Evolutionary conservation across 2,888 invertebrate genomes (phyloP).

Genomic region (Drosophila subsilvestris): DNA sequence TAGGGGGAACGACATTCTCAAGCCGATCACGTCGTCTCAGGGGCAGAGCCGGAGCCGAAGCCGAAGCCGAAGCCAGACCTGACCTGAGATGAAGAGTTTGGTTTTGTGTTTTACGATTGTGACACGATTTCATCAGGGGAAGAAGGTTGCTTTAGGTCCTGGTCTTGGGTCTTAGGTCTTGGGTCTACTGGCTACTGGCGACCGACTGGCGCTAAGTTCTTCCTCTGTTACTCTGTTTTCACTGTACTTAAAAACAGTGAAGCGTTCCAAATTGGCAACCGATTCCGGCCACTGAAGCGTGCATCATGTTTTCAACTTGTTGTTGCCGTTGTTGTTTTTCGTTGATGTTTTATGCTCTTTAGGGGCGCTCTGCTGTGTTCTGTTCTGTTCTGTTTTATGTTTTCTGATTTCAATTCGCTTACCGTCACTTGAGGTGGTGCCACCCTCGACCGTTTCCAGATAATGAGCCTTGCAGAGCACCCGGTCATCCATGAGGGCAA

Average conservation of each 20-base stretch:
- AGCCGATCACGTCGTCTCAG: constrained; percentile 73
- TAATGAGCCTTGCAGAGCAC: constrained; percentile 99
- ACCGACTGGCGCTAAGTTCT: constrained; percentile 64
- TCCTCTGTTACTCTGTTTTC: constrained; percentile 22
- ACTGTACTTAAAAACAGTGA: constrained; percentile 39
- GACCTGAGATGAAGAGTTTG: constrained; percentile 31
- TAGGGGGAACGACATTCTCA: constrained; percentile 50
- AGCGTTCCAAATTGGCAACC: constrained; percentile 67
- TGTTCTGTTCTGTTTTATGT: background rate
- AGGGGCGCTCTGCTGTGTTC: constrained; percentile 1
- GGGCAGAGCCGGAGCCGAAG: constrained; percentile 6
- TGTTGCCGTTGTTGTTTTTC: background rate
- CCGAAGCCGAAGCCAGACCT: constrained; percentile 7
- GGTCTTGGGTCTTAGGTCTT: background rate
- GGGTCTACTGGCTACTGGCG: constrained; percentile 44
- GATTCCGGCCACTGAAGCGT: constrained; percentile 58
- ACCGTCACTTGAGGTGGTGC: constrained; percentile 95
- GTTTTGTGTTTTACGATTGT: constrained; percentile 47
- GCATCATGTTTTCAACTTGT: constrained; percentile 58
- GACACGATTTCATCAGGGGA: constrained; percentile 77
- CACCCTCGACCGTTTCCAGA: constrained; percentile 96
- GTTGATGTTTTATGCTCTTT: constrained; percentile 14
- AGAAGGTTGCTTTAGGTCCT: background rate
- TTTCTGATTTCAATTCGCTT: constrained; percentile 77
- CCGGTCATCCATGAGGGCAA: constrained; percentile 96